A percentile compares a stretch with the other conserved stretches of the same genome.
Conservation (phyloP, 1,140 invertebrate species). For the Zophobas morio region DNA sequence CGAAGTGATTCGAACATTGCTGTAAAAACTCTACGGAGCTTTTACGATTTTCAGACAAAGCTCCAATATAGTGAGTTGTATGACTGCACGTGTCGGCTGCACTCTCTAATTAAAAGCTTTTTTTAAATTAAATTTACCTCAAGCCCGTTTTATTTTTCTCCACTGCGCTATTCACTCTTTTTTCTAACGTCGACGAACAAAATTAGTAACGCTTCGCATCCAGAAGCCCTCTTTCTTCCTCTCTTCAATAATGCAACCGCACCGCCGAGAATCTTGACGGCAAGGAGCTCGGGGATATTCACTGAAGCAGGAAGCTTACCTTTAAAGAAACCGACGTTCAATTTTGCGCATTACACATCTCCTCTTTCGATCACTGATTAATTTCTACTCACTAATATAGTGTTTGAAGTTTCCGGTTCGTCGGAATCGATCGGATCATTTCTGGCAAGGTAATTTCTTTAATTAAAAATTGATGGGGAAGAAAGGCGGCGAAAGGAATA, state of each 20-base stretch:
- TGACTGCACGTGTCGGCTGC: slow-evolving; percentile 4
- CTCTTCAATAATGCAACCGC: slow-evolving; percentile 19
- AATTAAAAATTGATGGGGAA: neutral
- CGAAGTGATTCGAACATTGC: neutral
- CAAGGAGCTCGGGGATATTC: slow-evolving; percentile 22
- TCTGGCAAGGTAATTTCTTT: neutral
- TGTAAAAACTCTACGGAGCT: slow-evolving; percentile 7
- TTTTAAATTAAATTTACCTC: slow-evolving; percentile 20
- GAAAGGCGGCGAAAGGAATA: neutral
- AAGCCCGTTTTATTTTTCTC: neutral
- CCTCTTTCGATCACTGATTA: slow-evolving; percentile 30
- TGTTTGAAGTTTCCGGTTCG: slow-evolving; percentile 14
- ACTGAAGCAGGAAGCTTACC: slow-evolving; percentile 24
- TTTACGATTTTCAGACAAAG: neutral
- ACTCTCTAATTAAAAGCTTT: slow-evolving; percentile 25
- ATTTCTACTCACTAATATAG: slow-evolving; percentile 26
- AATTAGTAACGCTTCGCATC: slow-evolving; percentile 17
- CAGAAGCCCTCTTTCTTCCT: neutral
- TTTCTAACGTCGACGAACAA: neutral
- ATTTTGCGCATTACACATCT: slow-evolving; percentile 38
- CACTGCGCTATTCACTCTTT: neutral
- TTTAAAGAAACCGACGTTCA: slow-evolving; percentile 33
- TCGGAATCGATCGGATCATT: neutral
- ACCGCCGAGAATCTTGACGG: slow-evolving; percentile 13
- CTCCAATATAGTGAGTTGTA: neutral